Evolutionary conservation across 1,140 invertebrate species (phyloP), one percentile per base, ranked within the genome.

Genomic region (Drosophila obscura): DNA sequence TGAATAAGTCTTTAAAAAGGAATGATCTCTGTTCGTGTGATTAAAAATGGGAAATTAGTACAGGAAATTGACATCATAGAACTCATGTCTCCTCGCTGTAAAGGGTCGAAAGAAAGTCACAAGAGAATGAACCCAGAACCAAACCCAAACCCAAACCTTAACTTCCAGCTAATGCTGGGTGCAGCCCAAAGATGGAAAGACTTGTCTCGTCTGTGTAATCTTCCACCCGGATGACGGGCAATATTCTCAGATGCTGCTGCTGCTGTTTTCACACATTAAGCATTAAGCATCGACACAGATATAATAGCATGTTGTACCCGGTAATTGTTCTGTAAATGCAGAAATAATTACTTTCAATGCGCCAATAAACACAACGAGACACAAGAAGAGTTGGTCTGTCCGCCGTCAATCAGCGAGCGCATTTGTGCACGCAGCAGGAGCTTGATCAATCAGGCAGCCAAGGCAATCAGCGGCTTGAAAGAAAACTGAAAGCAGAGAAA

Each of bases 241-340:
- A 68, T 61, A 77, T 77, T 64, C 35, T 64, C 45, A 28, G 24
- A 7, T 41, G 22, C 9, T 56, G 16, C 8, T 22, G 28, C 26
- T 61, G 28, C 41, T 56, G 78, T 72, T 75, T 87, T 88, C 83
- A 89, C 83, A 88, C 84, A 88, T 88, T 88, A 83, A 75, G 69
- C 81, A 60, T 39, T 39, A 13, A 85, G 57, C 76, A 57, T 62
- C 82, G 83, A 87, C 82, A 87, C 82, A 88, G 67, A 88, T 89
- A 88, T 89, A 83, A 83, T 89, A 83, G 63, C 79, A 88, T 83
- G 83, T 88, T 88, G 83, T 68, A 39, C 35, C 84, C 73, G 83
- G 83, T 88, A 88, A 88, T 88, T 80, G 83, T 88, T 88, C 83
- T 88, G 76, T 88, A 88, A 89, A 88, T 88, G 84, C 83, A 88